Evolutionary conservation across 2,888 invertebrate species (phyloP).

Genomic region (Eustalomyia histrio): DNA sequence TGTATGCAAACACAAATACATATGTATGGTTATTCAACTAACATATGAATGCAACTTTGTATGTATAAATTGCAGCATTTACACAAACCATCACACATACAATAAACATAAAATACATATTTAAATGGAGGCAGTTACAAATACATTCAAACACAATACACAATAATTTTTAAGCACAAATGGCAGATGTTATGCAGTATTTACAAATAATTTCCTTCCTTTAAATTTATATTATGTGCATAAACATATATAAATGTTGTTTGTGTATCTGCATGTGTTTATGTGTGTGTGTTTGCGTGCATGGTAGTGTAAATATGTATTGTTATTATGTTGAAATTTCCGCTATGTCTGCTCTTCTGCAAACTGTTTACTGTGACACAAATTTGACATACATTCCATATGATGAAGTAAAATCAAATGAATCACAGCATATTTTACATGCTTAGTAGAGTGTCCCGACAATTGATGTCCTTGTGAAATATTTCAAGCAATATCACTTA

Average conservation of each 20-base stretch:
- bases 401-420: conserved; percentile 38
- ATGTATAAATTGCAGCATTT: not conserved
- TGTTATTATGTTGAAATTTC: conserved; percentile 29
- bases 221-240: not conserved
- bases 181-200: conserved; percentile 25
- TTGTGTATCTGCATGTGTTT: not conserved
- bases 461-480: too few species aligned
- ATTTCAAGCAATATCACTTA: too few species aligned
- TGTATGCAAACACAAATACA: conserved; percentile 6
- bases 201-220: conserved; percentile 40
- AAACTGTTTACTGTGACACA: conserved; percentile 44
- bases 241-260: too few species aligned
- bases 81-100: not conserved
- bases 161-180: not conserved
- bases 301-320: not conserved
- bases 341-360: conserved; percentile 11
- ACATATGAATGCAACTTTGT: not conserved
- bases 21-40: too few species aligned
- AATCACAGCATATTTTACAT: conserved; percentile 35
- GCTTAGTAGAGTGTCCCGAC: too few species aligned
- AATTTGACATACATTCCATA: conserved; percentile 42
- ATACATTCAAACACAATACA: conserved; percentile 16
- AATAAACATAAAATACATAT: not conserved
- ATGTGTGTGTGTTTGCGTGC: too few species aligned
- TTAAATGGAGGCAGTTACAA: conserved; percentile 12